Percentiles rank a stretch among this genome's conserved stretches.
These are phyloP conservation scores for Zalophus californianus DNA, from an alignment of 2,797 vertebrate genomes.

Conservation along the genomic window DNA sequence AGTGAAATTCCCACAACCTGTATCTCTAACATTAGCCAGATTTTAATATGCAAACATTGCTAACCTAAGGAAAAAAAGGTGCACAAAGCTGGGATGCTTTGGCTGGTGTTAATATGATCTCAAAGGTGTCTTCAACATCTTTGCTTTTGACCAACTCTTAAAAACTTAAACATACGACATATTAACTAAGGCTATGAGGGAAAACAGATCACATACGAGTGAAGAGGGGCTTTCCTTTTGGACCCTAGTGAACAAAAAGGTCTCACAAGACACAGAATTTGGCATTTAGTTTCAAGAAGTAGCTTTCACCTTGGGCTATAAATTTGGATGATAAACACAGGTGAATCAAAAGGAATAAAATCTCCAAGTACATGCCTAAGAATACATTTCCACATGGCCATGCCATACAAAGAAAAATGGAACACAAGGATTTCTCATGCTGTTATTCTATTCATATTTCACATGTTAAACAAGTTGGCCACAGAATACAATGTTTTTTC, in stretches of 20 bases:
- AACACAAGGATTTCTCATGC: neutral
- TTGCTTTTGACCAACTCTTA: neutral
- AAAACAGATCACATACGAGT: neutral
- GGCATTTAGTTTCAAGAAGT: neutral
- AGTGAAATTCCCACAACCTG: neutral
- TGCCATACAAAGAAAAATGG: neutral
- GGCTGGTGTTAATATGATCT: neutral
- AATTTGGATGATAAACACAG: neutral
- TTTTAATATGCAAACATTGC: neutral
- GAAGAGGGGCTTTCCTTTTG: neutral
- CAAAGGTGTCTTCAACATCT: neutral
- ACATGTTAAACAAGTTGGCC: slow-evolving; percentile 22
- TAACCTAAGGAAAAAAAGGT: neutral
- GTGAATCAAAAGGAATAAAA: slow-evolving; percentile 30
- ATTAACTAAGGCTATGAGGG: neutral
- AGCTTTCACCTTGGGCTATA: neutral
- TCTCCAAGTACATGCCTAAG: neutral
- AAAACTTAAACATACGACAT: neutral
- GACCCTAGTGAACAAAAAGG: neutral
- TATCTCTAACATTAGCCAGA: neutral
- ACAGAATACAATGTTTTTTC: slow-evolving; percentile 35
- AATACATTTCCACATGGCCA: neutral
- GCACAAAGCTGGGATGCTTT: neutral
- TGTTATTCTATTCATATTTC: neutral
- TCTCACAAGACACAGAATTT: neutral